Evolutionary conservation across 2,888 invertebrate genomes (phyloP).

Genomic region (Machimus rusticus): DNA sequence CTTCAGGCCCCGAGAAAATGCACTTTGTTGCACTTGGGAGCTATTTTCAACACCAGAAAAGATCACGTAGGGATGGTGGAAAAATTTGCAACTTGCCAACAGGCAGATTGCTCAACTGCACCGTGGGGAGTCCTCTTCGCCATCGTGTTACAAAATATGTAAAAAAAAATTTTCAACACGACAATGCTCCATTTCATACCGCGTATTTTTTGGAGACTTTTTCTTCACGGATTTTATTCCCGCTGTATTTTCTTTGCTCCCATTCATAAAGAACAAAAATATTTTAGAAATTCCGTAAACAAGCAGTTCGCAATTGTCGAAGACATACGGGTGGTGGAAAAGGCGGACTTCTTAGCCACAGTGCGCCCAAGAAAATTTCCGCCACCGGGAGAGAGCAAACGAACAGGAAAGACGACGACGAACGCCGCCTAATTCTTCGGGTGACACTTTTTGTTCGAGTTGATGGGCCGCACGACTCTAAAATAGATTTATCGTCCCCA

Average conservation of each 20-base stretch:
- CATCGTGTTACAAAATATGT: not conserved
- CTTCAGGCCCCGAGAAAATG: not conserved
- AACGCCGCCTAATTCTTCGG: not conserved
- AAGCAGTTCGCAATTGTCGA: not conserved
- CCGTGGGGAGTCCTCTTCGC: constrained; percentile 3
- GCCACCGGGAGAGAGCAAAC: not conserved
- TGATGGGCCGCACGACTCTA: constrained; percentile 13
- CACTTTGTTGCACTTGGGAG: constrained; percentile 9
- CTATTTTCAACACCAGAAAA: constrained; percentile 25
- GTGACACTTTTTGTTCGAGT: constrained; percentile 15
- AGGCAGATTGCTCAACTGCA: not conserved
- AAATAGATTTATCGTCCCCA: constrained; percentile 33
- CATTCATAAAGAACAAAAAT: constrained; percentile 4
- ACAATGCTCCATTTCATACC: not conserved
- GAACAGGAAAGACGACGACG: constrained; percentile 12
- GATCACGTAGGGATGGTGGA: constrained; percentile 1
- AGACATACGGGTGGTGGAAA: not conserved
- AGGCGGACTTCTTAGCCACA: not conserved
- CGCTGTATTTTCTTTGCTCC: not conserved
- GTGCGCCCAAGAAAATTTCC: not conserved
- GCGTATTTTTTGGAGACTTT: not conserved
- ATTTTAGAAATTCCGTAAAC: not conserved
- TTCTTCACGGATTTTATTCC: not conserved
- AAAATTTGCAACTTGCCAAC: not conserved
- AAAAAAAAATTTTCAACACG: not conserved